Base-by-base conservation (phyloP, 2,113 vertebrate genomes). In the Crotalus horridus region DNA sequence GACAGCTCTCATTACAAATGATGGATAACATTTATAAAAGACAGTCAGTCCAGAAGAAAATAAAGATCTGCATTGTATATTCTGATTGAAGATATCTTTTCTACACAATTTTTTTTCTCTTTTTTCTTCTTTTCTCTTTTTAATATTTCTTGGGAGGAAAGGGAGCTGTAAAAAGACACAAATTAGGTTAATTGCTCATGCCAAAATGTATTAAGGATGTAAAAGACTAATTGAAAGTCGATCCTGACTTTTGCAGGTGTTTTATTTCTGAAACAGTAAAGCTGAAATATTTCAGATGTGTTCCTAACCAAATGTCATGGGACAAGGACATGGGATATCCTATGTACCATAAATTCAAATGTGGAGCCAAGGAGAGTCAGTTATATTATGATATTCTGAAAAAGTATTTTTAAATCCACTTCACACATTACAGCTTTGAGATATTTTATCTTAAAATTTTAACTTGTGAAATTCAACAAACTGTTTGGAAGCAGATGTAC, bases 1-100 rank as follows among this genome's bases (percentile, higher is more conserved):
- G 98, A 98, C 98, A 98, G 97, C 95, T 96, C 98, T 98, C 98
- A 98, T 99, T 99, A 98, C 93, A 48, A 95, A 93, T 99, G 98
- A 99, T 98, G 96, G 98, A 98, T 98, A 97, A 97, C 98, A 97
- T 97, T 98, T 98, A 97, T 98, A 98, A 98, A 98, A 97, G 98
- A 97, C 98, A 97, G 97, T 97, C 97, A 97, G 97, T 97, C 96
- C 96, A 89, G 92, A 97, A 94, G 96, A 97, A 98, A 98, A 98
- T 96, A 97, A 97, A 96, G 1, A 95, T 96, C 95, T 95, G 95
- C 96, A 95, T 95, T 88, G 93, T 96, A 95, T 93, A 91, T 94
- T 93, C 94, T 94, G 95, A 95, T 95, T 96, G 95, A 95, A 92
- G 95, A 74, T 94, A 96, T 93, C 93, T 94, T 96, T 96, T 97